Evolutionary conservation across 2,888 invertebrate species (phyloP).

Genomic region (Zygogramma bicolorata): DNA sequence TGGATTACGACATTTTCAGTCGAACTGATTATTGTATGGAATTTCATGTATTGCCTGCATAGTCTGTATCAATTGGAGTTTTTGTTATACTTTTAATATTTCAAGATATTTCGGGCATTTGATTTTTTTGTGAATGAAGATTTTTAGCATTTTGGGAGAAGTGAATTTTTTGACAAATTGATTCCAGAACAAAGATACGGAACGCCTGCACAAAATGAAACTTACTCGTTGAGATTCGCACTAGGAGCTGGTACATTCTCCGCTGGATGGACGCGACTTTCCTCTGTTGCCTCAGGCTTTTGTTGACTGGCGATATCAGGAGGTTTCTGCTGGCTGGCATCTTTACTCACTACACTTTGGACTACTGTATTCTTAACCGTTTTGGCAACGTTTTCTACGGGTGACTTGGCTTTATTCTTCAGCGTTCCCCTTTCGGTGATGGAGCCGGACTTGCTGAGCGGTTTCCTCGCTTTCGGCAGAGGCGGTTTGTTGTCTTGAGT

Average conservation of each 20-base stretch:
- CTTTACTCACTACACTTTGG: constrained; percentile 21
- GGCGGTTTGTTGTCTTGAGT: constrained; percentile 70
- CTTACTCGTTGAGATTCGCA: constrained; percentile 42
- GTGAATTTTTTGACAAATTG: neutral
- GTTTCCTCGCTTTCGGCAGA: constrained; percentile 65
- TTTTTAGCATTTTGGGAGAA: neutral
- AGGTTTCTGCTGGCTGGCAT: constrained; percentile 43
- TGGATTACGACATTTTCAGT: too few relatives aligned
- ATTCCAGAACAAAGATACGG: neutral
- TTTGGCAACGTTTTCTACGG: constrained; percentile 51
- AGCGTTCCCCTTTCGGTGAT: constrained; percentile 29
- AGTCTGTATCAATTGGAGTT: too few relatives aligned
- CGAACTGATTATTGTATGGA: too few relatives aligned
- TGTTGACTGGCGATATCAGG: constrained; percentile 43
- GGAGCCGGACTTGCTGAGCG: constrained; percentile 57
- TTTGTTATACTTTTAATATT: too few relatives aligned
- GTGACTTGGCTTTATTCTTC: constrained; percentile 43
- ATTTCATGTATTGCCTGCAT: too few relatives aligned
- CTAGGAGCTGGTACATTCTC: constrained; percentile 19
- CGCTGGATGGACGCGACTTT: constrained; percentile 28
- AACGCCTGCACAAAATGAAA: neutral
- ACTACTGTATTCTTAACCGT: constrained; percentile 27
- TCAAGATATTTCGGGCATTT: too few relatives aligned
- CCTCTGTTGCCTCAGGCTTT: constrained; percentile 33
- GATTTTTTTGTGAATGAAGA: too few relatives aligned